phyloP scores from a whole-genome alignment of 1,140 invertebrate species.

The Drosophila kanapiae region DNA sequence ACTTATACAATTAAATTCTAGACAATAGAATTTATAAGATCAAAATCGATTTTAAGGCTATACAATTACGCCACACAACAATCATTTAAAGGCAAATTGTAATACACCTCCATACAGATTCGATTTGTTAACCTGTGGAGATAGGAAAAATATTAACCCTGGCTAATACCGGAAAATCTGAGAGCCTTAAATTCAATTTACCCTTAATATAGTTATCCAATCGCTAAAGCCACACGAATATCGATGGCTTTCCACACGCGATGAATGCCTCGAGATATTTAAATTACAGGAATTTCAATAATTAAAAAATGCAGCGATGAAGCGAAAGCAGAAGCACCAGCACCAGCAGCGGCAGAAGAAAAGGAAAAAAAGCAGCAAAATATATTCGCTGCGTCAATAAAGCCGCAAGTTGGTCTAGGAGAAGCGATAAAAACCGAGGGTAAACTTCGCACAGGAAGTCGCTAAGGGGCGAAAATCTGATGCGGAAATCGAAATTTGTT shows the following conservation, averaged over 20 bases:
- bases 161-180: conserved; percentile 16
- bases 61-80: no score
- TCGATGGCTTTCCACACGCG: conserved; percentile 39
- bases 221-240: conserved; percentile 34
- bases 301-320: conserved; percentile 69
- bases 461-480: conserved; percentile 76
- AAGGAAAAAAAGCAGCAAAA: conserved; percentile 21
- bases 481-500: conserved; percentile 83
- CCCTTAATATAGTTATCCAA: conserved; percentile 33
- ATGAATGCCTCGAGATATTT: conserved; percentile 50
- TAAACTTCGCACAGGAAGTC: conserved; percentile 70
- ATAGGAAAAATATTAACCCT: not conserved
- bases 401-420: conserved; percentile 41
- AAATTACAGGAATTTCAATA: conserved; percentile 61
- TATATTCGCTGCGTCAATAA: conserved; percentile 53
- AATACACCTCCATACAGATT: not conserved
- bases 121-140: not conserved
- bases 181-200: conserved; percentile 37
- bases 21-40: no score
- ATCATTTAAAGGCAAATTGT: no score
- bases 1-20: no score
- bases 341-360: not conserved
- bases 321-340: conserved; percentile 9
- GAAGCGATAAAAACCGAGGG: conserved; percentile 68
- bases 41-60: no score